Conservation (phyloP, 1,140 invertebrate species). For the Drosophila aff. region DNA sequence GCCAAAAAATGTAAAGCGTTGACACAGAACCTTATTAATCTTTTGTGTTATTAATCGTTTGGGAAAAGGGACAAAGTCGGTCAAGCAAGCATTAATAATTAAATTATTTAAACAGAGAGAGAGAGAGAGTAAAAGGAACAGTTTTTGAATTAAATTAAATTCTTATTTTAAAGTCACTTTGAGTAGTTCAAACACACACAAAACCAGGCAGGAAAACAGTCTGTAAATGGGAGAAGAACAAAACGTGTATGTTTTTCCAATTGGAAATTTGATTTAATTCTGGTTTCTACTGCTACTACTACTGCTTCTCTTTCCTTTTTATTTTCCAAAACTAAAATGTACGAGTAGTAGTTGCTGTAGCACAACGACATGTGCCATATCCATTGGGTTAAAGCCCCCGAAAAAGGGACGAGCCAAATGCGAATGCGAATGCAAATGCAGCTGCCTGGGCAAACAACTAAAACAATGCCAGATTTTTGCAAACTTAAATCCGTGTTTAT, state of each 20-base stretch:
- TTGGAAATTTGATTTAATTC: constrained; percentile 21
- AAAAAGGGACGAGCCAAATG: constrained; percentile 15
- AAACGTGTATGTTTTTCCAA: constrained; percentile 8
- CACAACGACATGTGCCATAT: constrained; percentile 29
- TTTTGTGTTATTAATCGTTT: constrained; percentile 26
- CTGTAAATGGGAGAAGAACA: not conserved
- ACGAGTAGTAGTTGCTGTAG: not conserved
- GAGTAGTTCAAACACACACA: not conserved
- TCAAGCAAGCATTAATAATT: not conserved
- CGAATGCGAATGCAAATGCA: constrained; percentile 46
- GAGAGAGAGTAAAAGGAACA: not conserved
- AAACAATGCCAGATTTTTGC: constrained; percentile 57
- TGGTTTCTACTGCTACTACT: not conserved
- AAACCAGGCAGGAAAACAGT: not conserved
- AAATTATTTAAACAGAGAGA: not conserved
- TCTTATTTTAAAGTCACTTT: not conserved
- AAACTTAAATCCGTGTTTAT: constrained; percentile 68
- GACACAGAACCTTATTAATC: constrained; percentile 25
- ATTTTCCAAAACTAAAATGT: constrained; percentile 3
- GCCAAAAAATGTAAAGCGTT: constrained; percentile 2
- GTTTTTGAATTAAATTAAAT: not conserved
- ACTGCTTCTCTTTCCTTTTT: not conserved
- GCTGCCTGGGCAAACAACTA: constrained; percentile 46
- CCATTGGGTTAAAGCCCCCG: constrained; percentile 19
- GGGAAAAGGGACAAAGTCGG: not conserved